Base-by-base conservation (phyloP, 2,888 invertebrate genomes). In the Melipona bicolor region DNA sequence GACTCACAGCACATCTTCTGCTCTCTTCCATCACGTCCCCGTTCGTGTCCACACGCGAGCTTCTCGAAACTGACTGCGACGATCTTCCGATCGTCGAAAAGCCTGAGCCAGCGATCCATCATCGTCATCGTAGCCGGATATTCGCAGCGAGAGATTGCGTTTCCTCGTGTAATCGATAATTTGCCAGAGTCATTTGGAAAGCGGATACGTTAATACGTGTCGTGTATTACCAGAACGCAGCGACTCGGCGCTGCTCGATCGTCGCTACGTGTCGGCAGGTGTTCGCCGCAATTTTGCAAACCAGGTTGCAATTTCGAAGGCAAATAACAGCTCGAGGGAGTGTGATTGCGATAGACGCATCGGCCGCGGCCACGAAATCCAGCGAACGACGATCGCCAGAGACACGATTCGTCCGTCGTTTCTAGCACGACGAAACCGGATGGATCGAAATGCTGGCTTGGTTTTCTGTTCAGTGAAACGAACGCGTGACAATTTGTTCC, bases 281-380 rank as follows among this genome's bases (percentile, higher is more conserved):
- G 83, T 87, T 87, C 32, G 81, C 79, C 83, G 79, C 67, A 87
- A 88, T 86, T 84, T 83, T 76, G 70, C 64, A 75, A 61, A 87
- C 54, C 78, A 50, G 73, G 87, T 80, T 64, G 80, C 75, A 78
- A 83, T 79, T 59, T 69, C 61, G 68, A 65, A 80, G 79, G 75
- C 85, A 74, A 79, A 69, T 27, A 49, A 49, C 43, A 61, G 17
- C 21, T 50, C 73, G 64, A 65, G 72, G 74, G 65, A 68, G 74
- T 77, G 78, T 72, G 78, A 79, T 78, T 78, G 70, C 75, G 76
- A 87, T 82, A 72, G 68, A 75, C 71, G 64, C 75, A 54, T 72
- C 59, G 67, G 43, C 50, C 43, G 71, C 61, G 69, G 61, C 32
- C 65, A 56, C 62, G 70, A 76, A 76, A 83, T 83, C 81, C 32